phyloP scores from a whole-genome alignment of 2,797 vertebrate species.

The Gouania willdenowi region DNA sequence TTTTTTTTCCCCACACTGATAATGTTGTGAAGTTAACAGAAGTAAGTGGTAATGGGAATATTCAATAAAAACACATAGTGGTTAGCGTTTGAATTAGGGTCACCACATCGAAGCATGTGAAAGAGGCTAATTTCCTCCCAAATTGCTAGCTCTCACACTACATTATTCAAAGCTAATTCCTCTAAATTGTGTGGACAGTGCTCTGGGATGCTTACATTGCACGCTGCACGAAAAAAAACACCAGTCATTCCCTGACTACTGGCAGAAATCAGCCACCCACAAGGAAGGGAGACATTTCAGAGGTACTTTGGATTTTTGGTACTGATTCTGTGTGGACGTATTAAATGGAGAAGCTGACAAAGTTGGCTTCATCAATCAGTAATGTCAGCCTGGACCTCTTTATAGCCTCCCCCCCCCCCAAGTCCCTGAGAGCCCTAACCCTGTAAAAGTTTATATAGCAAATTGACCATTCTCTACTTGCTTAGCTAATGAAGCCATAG shows the following conservation, averaged over 20 bases:
- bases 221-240: conserved; percentile 16
- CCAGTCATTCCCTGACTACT: too few species aligned
- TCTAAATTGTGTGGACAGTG: neutral
- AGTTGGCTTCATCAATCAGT: conserved; percentile 70
- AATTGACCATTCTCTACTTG: conserved; percentile 62
- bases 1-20: conserved; percentile 30
- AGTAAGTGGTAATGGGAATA: neutral
- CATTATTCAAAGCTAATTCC: neutral
- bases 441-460: conserved; percentile 64
- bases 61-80: conserved; percentile 2
- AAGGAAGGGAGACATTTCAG: conserved; percentile 26
- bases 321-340: conserved; percentile 45
- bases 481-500: conserved; percentile 71
- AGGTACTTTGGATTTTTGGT: conserved; percentile 53
- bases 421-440: conserved; percentile 69
- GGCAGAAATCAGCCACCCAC: conserved; percentile 22
- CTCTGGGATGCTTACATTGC: conserved; percentile 1
- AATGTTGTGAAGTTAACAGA: conserved; percentile 1
- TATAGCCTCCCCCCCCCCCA: conserved; percentile 52
- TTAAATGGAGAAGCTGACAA: conserved; percentile 63
- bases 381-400: conserved; percentile 64
- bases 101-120: neutral
- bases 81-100: neutral
- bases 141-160: neutral
- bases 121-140: conserved; percentile 2